Base-by-base conservation (phyloP, 2,113 vertebrate species). In the Aphyosemion australe region DNA sequence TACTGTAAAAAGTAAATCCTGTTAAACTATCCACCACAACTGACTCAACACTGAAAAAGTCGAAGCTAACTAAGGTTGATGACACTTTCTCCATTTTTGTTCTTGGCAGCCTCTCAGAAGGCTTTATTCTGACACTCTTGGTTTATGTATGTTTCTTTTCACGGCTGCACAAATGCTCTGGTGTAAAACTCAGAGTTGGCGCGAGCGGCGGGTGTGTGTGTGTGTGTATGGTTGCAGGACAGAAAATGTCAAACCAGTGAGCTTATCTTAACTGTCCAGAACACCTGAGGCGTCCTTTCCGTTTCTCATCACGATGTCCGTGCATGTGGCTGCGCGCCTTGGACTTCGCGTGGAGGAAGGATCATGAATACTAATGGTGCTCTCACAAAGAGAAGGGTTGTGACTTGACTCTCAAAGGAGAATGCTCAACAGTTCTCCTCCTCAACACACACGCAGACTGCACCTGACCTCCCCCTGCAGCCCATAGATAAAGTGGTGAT, bases 211-310 rank as follows among this genome's bases (percentile, higher is more conserved):
- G 45, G 48, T 46, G 46, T 7, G 49, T 14, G 41, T 46, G 53
- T 59, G 63, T 9, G 26, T 31, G 20, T 61, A 57, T 51, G 2
- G 51, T 51, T 34, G 0, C 55, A 72, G 61, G 62, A 79, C 67
- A 69, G 68, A 69, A 89, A 84, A 83, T 88, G 84, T 88, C 84
- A 87, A 76, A 84, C 70, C 76, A 67, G 72, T 74, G 31, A 53
- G 84, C 86, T 90, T 91, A 91, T 90, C 89, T 88, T 77, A 78
- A 86, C 80, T 81, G 78, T 75, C 79, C 89, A 91, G 87, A 85
- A 82, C 76, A 88, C 87, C 85, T 78, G 82, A 88, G 67, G 70
- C 67, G 58, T 81, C 66, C 73, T 80, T 73, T 84, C 72, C 74
- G 65, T 81, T 82, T 64, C 67, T 76, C 69, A 86, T 79, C 80